Evolutionary conservation across 1,140 invertebrate genomes (phyloP).

Genomic region (Saccostrea glomerata): DNA sequence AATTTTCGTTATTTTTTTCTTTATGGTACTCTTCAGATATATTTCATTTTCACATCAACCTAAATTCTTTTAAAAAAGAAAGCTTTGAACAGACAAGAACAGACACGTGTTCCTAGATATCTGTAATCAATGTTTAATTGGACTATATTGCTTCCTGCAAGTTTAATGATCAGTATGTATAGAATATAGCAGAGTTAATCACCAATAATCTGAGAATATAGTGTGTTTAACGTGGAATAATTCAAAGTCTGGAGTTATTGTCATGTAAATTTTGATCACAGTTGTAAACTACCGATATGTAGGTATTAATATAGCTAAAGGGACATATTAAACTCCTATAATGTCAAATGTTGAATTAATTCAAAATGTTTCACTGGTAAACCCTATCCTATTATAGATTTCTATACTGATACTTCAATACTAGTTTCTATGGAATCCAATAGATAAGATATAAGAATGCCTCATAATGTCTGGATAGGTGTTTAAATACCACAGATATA

Average conservation of each 20-base stretch:
- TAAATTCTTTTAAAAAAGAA: too few species aligned
- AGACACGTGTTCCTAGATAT: background rate
- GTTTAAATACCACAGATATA: too few species aligned
- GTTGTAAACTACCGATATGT: background rate
- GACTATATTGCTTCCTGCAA: background rate
- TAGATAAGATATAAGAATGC: background rate
- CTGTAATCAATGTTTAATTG: background rate
- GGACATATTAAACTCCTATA: background rate
- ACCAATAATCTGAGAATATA: background rate
- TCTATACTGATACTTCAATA: background rate
- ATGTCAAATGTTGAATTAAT: constrained; percentile 3
- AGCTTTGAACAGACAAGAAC: background rate
- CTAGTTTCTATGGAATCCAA: background rate
- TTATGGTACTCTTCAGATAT: too few species aligned
- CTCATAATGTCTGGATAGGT: background rate
- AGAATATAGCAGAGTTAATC: background rate
- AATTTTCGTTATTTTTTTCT: too few species aligned
- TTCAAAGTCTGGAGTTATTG: background rate
- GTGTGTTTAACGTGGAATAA: background rate
- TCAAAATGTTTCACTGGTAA: too few species aligned
- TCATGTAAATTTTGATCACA: constrained; percentile 4
- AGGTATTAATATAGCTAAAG: background rate
- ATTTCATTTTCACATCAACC: too few species aligned
- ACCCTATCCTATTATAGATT: background rate
- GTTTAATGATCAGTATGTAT: background rate